Evolutionary conservation across 35 echinoderm and acorn worm species (phyloP), one percentile per base, ranked within the genome.

Genomic region (Amphiura filiformis): DNA sequence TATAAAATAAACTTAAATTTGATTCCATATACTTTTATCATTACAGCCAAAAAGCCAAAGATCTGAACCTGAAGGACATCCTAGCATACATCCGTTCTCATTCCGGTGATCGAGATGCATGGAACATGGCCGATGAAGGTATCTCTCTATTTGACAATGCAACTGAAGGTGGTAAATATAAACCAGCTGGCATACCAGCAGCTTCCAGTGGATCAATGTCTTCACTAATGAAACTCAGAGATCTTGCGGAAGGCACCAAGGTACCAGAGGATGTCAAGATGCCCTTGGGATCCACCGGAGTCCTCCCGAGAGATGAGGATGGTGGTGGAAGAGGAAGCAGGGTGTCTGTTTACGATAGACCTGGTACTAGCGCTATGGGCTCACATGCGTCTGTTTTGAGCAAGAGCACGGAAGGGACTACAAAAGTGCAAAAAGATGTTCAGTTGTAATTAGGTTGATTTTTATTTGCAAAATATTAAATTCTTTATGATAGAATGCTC

Each of bases 81-180:
- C 82, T 97, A 36, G 65, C 75, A 20, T 91, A 91, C 64, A 90
- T 97, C 18, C 88, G 91, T 36, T 85, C 90, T 31, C 89, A 91
- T 39, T 84, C 91, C 5, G 82, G 75, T 1, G 95, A 93, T 40
- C 44, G 95, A 26, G 95, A 97, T 80, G 95, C 91, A 20, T 97
- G 95, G 95, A 97, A 97, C 75, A 97, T 97, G 95, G 95, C 95
- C 26, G 95, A 97, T 36, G 82, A 93, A 76, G 95, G 95, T 32
- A 91, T 97, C 76, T 36, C 88, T 37, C 65, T 93, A 36, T 82
- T 97, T 36, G 84, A 90, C 18, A 84, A 89, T 32, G 80, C 84
- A 52, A n/a, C n/a, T n/a, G 44, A 52, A 7, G 44, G 44, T 52
- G 44, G 44, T 7, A 52, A 52, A 52, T 52, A 52, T 20, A 52